Percentiles rank a stretch among this genome's conserved stretches.
Conservation (phyloP, 2,113 vertebrate species). For the Chaetodon auriga region DNA sequence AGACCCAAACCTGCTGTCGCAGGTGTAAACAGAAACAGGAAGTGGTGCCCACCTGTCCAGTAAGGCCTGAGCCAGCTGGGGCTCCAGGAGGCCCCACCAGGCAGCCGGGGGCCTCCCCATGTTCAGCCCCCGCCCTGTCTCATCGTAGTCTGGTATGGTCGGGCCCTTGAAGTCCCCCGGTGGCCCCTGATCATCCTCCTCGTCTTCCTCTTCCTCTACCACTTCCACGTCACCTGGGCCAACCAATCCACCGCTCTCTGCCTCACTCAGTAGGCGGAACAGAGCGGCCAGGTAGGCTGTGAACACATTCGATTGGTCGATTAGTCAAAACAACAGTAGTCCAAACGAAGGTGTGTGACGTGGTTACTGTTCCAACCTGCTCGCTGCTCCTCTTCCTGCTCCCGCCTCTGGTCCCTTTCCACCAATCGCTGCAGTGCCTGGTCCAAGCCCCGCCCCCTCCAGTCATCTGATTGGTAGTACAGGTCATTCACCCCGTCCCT, state of each 20-base stretch:
- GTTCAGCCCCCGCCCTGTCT: slow-evolving; percentile 73
- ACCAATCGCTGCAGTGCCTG: slow-evolving; percentile 85
- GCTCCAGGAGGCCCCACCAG: slow-evolving; percentile 73
- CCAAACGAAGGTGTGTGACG: not conserved
- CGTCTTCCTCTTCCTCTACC: slow-evolving; percentile 73
- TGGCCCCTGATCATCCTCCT: slow-evolving; percentile 70
- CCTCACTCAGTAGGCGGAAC: slow-evolving; percentile 82
- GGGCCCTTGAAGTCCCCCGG: slow-evolving; percentile 74
- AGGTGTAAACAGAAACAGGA: not conserved
- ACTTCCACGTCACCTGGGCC: slow-evolving; percentile 49
- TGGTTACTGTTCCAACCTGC: slow-evolving; percentile 43
- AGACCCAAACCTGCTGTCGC: too few species aligned
- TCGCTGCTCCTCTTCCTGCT: slow-evolving; percentile 71
- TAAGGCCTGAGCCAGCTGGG: slow-evolving; percentile 78
- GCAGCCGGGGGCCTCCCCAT: slow-evolving; percentile 73
- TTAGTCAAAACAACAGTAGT: not conserved
- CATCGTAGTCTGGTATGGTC: slow-evolving; percentile 82
- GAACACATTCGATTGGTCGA: slow-evolving; percentile 19
- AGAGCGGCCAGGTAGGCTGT: slow-evolving; percentile 81
- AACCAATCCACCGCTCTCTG: slow-evolving; percentile 62
- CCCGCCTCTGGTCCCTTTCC: slow-evolving; percentile 83
- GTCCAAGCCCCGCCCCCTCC: slow-evolving; percentile 79
- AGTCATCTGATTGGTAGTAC: slow-evolving; percentile 78
- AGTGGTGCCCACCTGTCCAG: slow-evolving; percentile 71
- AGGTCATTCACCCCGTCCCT: slow-evolving; percentile 63